Evolutionary conservation across 2,113 vertebrate genomes (phyloP).

Genomic region (Phyllostomus discolor): DNA sequence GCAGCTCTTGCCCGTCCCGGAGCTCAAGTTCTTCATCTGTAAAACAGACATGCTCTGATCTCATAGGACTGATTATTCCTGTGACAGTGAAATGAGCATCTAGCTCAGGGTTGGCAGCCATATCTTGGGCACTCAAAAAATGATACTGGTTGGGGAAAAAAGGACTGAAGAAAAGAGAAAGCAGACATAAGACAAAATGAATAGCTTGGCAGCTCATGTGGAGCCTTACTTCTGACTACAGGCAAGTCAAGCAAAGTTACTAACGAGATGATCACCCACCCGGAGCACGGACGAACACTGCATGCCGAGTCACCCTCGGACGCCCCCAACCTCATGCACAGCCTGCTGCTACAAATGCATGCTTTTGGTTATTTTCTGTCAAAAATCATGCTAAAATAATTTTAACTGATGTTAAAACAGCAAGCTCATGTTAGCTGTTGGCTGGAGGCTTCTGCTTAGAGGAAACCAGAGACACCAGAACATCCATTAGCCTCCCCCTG

Average conservation of each 20-base stretch:
- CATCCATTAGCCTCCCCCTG: not conserved
- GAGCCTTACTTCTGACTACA: not conserved
- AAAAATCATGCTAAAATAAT: constrained; percentile 24
- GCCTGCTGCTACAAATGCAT: not conserved
- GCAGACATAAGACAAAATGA: not conserved
- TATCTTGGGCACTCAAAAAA: not conserved
- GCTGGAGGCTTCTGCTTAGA: not conserved
- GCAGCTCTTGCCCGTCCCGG: not conserved
- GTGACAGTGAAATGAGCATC: not conserved
- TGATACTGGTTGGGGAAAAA: not conserved
- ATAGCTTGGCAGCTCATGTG: rapidly evolving
- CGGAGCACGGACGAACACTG: not conserved
- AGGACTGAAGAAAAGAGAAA: not conserved
- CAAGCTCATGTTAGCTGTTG: not conserved
- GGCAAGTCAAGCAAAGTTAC: not conserved
- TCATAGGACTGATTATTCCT: not conserved
- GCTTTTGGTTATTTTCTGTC: not conserved
- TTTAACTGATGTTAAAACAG: not conserved
- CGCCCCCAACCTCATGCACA: not conserved
- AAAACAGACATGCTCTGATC: not conserved
- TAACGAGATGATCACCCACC: too few relatives aligned
- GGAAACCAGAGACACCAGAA: constrained; percentile 32
- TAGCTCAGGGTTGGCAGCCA: not conserved
- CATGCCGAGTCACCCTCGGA: rapidly evolving
- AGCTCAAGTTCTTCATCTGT: not conserved